Evolutionary conservation across 2,888 invertebrate genomes (phyloP), one percentile per base, ranked within the genome.

Genomic region (Eristalis intricaria): DNA sequence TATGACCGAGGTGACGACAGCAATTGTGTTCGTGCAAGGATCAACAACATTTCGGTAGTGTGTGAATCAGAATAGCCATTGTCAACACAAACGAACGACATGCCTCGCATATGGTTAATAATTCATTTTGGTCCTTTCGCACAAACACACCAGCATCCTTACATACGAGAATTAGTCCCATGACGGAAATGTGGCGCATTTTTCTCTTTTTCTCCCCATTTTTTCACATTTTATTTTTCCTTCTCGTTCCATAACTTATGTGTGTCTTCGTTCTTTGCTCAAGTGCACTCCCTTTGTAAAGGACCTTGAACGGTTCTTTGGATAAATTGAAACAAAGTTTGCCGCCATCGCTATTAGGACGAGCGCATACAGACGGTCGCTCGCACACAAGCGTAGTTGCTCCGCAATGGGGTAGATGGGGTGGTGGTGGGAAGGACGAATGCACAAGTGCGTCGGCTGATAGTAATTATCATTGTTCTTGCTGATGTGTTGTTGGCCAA

Each of bases 241-340:
- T 23, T 22, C 29, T 23, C 26, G 8, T 29, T 43, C 22, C 61
- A n/a, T 70, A 60, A 43, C 61, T 69, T 70, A 29, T 13, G 32
- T 75, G 65, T 61, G 26, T 60, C 66, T 75, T 71, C 56, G 70
- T 75, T 74, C 35, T 70, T 66, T 68, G 40, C 75, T 76, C 70
- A 71, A 82, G 74, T 79, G 82, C 68, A 75, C 83, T 83, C 79
- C 77, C 78, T 80, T 82, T 86, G 78, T 82, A 86, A 82, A 40
- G 78, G 86, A 83, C 86, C 86, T 87, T 87, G 83, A 87, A 87
- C 29, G 66, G 35, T 75, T 83, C 50, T 86, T 40, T 83, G 56
- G 23, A 77, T 23, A 56, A 71, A 80, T 63, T 84, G 68, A 78
- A 84, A 75, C 58, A 81, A 81, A 81, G 75, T 65, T 58, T 69